These are phyloP conservation scores for Harpagus bidentatus DNA, from an alignment of 2,113 vertebrate genomes.

Conservation along the genomic window DNA sequence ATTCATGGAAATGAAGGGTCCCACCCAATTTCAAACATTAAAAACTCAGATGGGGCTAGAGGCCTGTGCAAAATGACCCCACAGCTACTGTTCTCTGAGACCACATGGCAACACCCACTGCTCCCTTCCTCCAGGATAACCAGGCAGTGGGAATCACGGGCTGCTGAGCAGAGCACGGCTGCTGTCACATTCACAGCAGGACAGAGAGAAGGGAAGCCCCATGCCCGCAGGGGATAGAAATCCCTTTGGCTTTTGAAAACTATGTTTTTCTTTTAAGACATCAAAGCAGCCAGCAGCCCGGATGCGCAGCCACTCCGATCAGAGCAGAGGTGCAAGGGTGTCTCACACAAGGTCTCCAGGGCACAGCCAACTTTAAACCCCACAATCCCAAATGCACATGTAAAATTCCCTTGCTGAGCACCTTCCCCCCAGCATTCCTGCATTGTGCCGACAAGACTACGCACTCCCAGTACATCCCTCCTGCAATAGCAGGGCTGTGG, in stretches of 20 bases:
- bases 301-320: rapidly evolving
- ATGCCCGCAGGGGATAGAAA: neutral
- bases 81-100: neutral
- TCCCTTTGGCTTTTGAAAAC: neutral
- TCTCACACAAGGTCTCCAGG: neutral
- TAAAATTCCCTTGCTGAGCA: neutral
- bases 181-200: neutral
- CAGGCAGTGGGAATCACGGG: rapidly evolving
- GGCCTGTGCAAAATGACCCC: neutral
- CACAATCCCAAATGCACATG: neutral
- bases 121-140: neutral
- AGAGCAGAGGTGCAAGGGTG: neutral
- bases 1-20: neutral
- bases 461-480: neutral
- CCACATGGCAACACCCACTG: neutral
- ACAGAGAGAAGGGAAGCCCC: neutral
- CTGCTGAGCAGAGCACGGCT: neutral
- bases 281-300: neutral
- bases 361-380: neutral
- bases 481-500: neutral
- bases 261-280: neutral
- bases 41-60: neutral
- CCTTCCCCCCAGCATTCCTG: neutral
- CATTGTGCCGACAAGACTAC: neutral
- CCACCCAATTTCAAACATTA: neutral